These are phyloP conservation scores for Leptosomus discolor DNA, from an alignment of 2,113 vertebrate species.

Conservation along the genomic window DNA sequence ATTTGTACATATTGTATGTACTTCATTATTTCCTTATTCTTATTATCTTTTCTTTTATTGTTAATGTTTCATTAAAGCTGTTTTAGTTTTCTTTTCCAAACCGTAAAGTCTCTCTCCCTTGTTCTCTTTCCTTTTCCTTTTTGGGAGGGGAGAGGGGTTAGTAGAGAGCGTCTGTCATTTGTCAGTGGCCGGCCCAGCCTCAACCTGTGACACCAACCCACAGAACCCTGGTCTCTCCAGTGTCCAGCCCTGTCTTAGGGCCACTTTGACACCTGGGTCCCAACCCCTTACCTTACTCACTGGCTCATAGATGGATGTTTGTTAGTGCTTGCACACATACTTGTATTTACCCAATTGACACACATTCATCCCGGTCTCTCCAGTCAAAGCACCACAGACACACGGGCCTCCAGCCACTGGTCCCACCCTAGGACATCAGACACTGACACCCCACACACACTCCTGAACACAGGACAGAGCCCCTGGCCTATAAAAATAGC, in stretches of 20 bases:
- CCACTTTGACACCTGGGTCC: neutral
- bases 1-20: too few species aligned
- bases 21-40: too few species aligned
- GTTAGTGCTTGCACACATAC: accelerated
- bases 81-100: too few species aligned
- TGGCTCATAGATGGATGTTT: neutral
- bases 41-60: too few species aligned
- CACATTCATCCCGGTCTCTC: accelerated
- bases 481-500: neutral
- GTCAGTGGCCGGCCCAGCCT: too few species aligned
- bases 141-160: too few species aligned
- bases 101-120: too few species aligned
- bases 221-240: neutral
- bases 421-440: too few species aligned
- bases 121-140: too few species aligned
- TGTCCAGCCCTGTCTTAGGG: neutral
- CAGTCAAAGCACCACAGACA: neutral
- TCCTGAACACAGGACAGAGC: neutral
- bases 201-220: too few species aligned
- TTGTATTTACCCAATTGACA: accelerated
- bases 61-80: too few species aligned
- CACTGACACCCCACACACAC: neutral
- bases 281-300: neutral
- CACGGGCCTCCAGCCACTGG: accelerated
- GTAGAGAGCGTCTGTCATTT: too few species aligned